These are phyloP conservation scores for Cantharis rufa DNA, from an alignment of 2,888 invertebrate species.

Conservation along the genomic window DNA sequence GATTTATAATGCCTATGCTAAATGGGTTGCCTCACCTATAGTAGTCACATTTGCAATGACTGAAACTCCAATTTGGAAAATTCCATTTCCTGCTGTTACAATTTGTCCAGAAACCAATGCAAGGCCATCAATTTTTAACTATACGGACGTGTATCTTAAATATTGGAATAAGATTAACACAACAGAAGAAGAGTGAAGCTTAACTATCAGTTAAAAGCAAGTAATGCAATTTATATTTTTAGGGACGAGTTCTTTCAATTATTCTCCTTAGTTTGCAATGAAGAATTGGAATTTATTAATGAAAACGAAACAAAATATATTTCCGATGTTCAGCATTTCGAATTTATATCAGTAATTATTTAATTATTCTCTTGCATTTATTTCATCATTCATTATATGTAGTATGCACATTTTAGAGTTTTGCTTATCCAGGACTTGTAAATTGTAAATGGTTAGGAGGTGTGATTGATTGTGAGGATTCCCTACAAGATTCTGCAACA, in stretches of 20 bases:
- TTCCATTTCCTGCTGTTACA: slow-evolving; percentile 56
- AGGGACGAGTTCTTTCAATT: not conserved
- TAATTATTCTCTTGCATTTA: not conserved
- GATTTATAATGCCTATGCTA: slow-evolving; percentile 69
- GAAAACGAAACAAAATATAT: not conserved
- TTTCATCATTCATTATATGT: not conserved
- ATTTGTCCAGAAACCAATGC: slow-evolving; percentile 44
- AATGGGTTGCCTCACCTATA: slow-evolving; percentile 74
- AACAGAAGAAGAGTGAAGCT: slow-evolving; percentile 2
- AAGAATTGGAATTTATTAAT: not conserved
- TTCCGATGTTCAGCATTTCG: not conserved
- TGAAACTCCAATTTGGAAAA: slow-evolving; percentile 70
- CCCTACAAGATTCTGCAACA: not conserved
- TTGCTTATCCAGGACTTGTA: not conserved
- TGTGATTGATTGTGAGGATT: not conserved
- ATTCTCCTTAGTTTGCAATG: not conserved
- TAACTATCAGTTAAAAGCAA: not conserved
- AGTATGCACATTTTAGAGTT: not conserved
- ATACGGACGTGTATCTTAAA: slow-evolving; percentile 2
- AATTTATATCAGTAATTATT: not conserved
- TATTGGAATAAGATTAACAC: not conserved
- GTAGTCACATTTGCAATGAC: slow-evolving; percentile 77
- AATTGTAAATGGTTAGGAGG: not conserved
- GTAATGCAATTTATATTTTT: not conserved
- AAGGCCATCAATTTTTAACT: slow-evolving; percentile 3